Evolutionary conservation across 2,888 invertebrate species (phyloP).

Genomic region (Tiliacea aurago): DNA sequence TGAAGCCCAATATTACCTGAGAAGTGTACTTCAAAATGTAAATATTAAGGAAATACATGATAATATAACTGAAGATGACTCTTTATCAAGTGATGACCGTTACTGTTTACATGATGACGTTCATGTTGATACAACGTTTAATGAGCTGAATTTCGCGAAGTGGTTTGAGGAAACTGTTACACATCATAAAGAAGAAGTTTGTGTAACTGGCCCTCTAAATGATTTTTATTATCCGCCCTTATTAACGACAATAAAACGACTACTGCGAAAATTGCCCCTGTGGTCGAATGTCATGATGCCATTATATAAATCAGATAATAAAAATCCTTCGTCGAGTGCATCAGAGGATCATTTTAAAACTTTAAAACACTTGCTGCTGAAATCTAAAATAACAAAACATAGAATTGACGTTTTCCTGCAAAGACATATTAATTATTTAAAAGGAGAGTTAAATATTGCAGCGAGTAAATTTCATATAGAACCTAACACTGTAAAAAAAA

Average conservation of each 20-base stretch:
- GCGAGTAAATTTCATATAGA: constrained; percentile 40
- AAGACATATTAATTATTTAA: constrained; percentile 45
- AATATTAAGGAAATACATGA: constrained; percentile 43
- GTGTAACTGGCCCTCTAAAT: constrained; percentile 41
- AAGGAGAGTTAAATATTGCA: constrained; percentile 44
- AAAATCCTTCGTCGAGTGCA: constrained; percentile 47
- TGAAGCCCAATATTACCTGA: constrained; percentile 45
- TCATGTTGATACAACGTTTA: constrained; percentile 46
- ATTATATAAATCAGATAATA: constrained; percentile 42
- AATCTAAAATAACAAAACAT: constrained; percentile 18
- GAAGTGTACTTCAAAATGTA: constrained; percentile 46
- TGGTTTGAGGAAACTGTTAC: constrained; percentile 45
- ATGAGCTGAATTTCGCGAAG: constrained; percentile 40
- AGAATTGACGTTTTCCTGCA: constrained; percentile 44
- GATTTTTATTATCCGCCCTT: constrained; percentile 42
- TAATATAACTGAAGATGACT: constrained; percentile 44
- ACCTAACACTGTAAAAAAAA: constrained; percentile 43
- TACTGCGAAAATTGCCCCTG: constrained; percentile 45
- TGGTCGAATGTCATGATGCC: constrained; percentile 42
- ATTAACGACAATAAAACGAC: constrained; percentile 43
- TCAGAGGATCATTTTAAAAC: constrained; percentile 47
- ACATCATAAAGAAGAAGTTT: constrained; percentile 35
- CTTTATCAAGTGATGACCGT: constrained; percentile 42
- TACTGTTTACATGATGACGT: constrained; percentile 45
- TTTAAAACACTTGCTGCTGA: constrained; percentile 38